A percentile compares a stretch with the other conserved stretches of the same genome.
phyloP scores from a whole-genome alignment of 1,140 invertebrate genomes.

The Calephelis virginiensis region DNA sequence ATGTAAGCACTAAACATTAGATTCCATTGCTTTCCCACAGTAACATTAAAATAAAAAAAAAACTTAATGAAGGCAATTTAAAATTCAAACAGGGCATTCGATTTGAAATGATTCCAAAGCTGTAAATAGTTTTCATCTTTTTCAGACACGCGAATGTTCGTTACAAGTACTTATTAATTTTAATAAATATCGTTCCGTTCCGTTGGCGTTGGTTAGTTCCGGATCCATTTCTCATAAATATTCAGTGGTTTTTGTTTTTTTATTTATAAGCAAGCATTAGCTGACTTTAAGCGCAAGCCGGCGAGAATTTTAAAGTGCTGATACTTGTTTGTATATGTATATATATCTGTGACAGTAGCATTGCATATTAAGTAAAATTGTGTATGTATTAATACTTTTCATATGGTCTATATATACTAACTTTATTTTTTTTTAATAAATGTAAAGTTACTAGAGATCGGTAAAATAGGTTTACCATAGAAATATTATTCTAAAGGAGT shows the following conservation, averaged over 20 bases:
- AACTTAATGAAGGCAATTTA: conserved; percentile 12
- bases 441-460: too few species aligned
- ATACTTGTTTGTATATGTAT: too few species aligned
- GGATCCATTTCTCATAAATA: conserved; percentile 24
- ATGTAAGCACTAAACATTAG: not conserved
- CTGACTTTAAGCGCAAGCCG: not conserved
- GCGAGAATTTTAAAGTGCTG: too few species aligned
- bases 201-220: conserved; percentile 21
- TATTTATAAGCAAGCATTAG: not conserved
- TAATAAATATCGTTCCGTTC: conserved; percentile 25
- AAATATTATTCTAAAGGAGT: too few species aligned
- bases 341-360: too few species aligned
- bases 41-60: not conserved
- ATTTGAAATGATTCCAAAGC: conserved; percentile 32
- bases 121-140: conserved; percentile 26
- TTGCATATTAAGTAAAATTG: too few species aligned
- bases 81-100: conserved; percentile 25
- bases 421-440: too few species aligned
- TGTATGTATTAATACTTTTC: too few species aligned
- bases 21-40: conserved; percentile 8
- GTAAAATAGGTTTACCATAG: too few species aligned
- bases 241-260: conserved; percentile 2
- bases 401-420: too few species aligned
- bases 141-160: conserved; percentile 27
- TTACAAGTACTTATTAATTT: conserved; percentile 26